phyloP scores from a whole-genome alignment of 2,113 vertebrate genomes.

The Trematocara macrostoma region DNA sequence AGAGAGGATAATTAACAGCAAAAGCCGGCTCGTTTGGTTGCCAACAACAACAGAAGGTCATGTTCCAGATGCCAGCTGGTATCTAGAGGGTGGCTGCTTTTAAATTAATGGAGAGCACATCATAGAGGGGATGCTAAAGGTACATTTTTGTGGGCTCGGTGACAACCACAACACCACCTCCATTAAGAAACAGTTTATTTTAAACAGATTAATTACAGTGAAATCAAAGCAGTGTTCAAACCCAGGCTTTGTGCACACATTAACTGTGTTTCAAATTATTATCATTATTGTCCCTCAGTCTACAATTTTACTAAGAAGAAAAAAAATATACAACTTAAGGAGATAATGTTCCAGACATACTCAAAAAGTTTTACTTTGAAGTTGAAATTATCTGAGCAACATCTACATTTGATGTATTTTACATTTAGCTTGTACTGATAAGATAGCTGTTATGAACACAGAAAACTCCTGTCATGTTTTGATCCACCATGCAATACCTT shows the following conservation, averaged over 20 bases:
- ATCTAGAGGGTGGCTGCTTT: conserved; percentile 41
- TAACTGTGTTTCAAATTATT: not conserved
- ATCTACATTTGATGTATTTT: not conserved
- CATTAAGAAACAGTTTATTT: not conserved
- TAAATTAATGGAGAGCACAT: conserved; percentile 29
- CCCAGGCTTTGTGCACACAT: not conserved
- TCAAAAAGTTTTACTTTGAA: not conserved
- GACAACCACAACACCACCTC: not conserved
- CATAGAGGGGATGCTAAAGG: not conserved
- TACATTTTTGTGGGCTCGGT: not conserved
- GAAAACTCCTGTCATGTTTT: not conserved
- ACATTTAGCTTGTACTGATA: not conserved
- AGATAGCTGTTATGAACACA: not conserved
- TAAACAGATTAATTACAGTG: not conserved
- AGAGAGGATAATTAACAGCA: conserved; percentile 44
- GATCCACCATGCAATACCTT: not conserved
- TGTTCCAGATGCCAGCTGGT: conserved; percentile 45
- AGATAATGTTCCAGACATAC: not conserved
- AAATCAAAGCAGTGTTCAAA: not conserved
- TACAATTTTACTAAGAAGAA: not conserved
- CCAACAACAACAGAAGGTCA: conserved; percentile 40
- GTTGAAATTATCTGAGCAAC: not conserved
- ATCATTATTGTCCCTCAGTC: not conserved
- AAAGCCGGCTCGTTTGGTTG: conserved; percentile 18
- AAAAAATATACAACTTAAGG: not conserved